Base-by-base conservation (phyloP, 2,113 vertebrate genomes). In the Crypturellus undulatus region DNA sequence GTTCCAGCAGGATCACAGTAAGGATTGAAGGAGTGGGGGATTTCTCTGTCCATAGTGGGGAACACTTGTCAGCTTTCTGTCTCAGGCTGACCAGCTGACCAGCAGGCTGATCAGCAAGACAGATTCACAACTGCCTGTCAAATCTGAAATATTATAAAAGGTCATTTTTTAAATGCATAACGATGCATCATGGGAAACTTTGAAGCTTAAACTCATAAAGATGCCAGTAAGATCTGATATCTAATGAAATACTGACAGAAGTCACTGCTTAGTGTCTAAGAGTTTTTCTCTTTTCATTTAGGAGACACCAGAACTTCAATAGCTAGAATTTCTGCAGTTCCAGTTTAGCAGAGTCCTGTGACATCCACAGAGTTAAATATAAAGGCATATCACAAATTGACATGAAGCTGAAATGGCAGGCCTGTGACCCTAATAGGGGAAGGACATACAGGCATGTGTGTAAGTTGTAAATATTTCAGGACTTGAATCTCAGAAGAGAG, bases 1-100 rank as follows among this genome's bases (percentile, higher is more conserved):
- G 9, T 19, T 52, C 16, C n/a, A 56, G 6, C 2, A 85, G 67
- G 16, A 52, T 83, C 43, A 45, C 14, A 63, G 36, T 14, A 77
- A 72, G 20, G 63, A 73, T 16, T 59, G n/a, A 68, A 69, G 30
- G 54, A 12, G 38, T 22, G 5, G 6, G 6, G 8, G 18, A 21
- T 70, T 89, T 81, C 11, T 24, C 36, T 59, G 47, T 12, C 47
- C 15, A 10, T 21, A 43, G 24, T 1, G 21, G 26, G 40, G 17
- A 94, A 79, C 15, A 52, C 21, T 38, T 54, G 63, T 19, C 25
- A 82, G 7, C 36, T 88, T 90, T 65, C 62, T 80, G 13, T 62
- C 89, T 32, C 32, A 9, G 9, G 8, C 49, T 49, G 21, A 49
- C 14, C 0, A 2, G 8, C 49, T 49, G 21, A 49, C 14, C 0